A percentile compares a stretch with the other conserved stretches of the same genome.
phyloP scores from a whole-genome alignment of 2,113 vertebrate species.

The Erythrolamprus reginae region DNA sequence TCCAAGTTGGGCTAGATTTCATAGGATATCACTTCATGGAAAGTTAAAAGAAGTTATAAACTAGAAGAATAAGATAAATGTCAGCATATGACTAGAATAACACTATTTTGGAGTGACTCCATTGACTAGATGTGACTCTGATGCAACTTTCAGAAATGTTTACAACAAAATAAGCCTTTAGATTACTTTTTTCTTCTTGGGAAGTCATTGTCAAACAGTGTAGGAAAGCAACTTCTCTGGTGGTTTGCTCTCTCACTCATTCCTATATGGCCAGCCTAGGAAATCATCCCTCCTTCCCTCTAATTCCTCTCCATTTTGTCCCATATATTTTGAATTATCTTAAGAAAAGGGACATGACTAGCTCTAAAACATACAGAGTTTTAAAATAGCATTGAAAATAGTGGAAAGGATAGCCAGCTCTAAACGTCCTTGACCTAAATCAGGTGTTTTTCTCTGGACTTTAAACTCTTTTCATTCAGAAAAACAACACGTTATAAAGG shows the following conservation, averaged over 20 bases:
- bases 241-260: not conserved
- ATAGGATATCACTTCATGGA: not conserved
- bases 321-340: not conserved
- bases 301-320: not conserved
- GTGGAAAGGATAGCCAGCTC: not conserved
- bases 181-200: not conserved
- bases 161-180: not conserved
- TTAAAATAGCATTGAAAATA: not conserved
- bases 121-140: not conserved
- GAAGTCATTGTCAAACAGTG: not conserved
- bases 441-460: not conserved
- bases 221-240: not conserved
- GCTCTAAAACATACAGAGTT: not conserved
- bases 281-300: not conserved
- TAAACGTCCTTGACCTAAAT: not conserved
- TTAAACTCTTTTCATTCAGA: not conserved
- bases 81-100: not conserved
- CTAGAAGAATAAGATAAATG: not conserved
- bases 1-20: not conserved
- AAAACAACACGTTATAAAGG: not conserved
- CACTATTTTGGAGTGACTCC: not conserved
- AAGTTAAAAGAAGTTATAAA: not conserved
- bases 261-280: not conserved
- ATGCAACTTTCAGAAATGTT: not conserved
- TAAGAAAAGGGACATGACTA: not conserved